Percentiles rank a stretch among this genome's conserved stretches.
Conservation (phyloP, 2,888 invertebrate genomes). For the Eumerus sabulonum region DNA sequence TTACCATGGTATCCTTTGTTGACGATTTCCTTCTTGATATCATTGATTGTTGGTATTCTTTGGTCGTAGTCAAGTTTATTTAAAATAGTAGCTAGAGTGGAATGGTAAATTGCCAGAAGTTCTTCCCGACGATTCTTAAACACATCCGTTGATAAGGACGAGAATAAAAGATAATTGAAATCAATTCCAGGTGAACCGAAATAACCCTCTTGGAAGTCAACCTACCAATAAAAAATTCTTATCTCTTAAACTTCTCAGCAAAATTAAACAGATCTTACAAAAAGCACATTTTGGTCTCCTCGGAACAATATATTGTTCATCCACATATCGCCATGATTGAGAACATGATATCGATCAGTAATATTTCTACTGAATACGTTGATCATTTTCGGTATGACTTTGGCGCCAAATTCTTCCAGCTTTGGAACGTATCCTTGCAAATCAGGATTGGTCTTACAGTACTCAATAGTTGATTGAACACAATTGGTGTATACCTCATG, state of each 20-base stretch:
- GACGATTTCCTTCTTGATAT: slow-evolving; percentile 71
- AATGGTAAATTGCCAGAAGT: slow-evolving; percentile 71
- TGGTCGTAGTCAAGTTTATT: slow-evolving; percentile 70
- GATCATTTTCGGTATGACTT: slow-evolving; percentile 72
- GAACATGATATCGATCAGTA: slow-evolving; percentile 75
- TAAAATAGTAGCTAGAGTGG: slow-evolving; percentile 69
- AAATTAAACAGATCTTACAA: slow-evolving; percentile 70
- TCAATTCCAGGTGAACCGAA: slow-evolving; percentile 75
- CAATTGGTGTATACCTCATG: slow-evolving; percentile 72
- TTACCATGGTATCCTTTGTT: slow-evolving; percentile 73
- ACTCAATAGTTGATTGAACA: slow-evolving; percentile 71
- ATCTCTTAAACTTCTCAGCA: neutral
- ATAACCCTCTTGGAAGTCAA: slow-evolving; percentile 75
- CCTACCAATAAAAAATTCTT: slow-evolving; percentile 55
- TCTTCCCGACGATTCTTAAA: slow-evolving; percentile 70
- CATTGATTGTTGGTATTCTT: slow-evolving; percentile 72
- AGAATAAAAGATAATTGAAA: slow-evolving; percentile 73
- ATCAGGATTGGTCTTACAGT: slow-evolving; percentile 68
- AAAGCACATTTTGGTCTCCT: slow-evolving; percentile 76
- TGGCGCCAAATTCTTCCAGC: slow-evolving; percentile 69
- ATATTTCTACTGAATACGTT: slow-evolving; percentile 72
- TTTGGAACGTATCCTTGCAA: slow-evolving; percentile 70
- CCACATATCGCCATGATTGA: slow-evolving; percentile 80
- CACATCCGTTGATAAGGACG: slow-evolving; percentile 72
- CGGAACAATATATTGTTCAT: slow-evolving; percentile 80